These are phyloP conservation scores for Cephalopholis sonnerati DNA, from an alignment of 2,113 vertebrate species.

Conservation along the genomic window DNA sequence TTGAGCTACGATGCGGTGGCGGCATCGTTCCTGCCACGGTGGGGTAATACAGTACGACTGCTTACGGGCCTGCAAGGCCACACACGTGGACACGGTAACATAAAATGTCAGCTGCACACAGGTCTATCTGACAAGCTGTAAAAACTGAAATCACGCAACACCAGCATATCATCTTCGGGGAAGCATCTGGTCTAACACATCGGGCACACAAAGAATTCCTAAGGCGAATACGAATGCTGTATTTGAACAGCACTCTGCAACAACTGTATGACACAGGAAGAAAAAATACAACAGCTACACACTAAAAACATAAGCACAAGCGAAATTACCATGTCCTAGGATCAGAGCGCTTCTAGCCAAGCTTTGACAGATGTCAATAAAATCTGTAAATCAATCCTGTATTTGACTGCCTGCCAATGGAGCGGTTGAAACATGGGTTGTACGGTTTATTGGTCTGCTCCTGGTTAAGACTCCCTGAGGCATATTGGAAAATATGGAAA, in stretches of 20 bases:
- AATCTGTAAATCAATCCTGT: neutral
- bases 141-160: slow-evolving; percentile 51
- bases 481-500: neutral
- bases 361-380: neutral
- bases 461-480: neutral
- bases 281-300: neutral
- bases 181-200: slow-evolving; percentile 2
- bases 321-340: neutral
- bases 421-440: neutral
- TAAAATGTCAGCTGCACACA: slow-evolving; percentile 56
- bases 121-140: slow-evolving; percentile 49
- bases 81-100: slow-evolving; percentile 34
- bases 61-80: slow-evolving; percentile 59
- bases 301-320: neutral
- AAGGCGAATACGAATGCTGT: neutral
- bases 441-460: neutral
- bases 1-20: slow-evolving; percentile 42
- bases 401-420: neutral
- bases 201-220: neutral
- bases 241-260: neutral
- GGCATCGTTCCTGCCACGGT: slow-evolving; percentile 16
- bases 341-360: neutral
- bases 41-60: slow-evolving; percentile 47
- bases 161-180: slow-evolving; percentile 29
- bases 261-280: neutral